Evolutionary conservation across 2,888 invertebrate genomes (phyloP).

Genomic region (Frankliniella fusca): DNA sequence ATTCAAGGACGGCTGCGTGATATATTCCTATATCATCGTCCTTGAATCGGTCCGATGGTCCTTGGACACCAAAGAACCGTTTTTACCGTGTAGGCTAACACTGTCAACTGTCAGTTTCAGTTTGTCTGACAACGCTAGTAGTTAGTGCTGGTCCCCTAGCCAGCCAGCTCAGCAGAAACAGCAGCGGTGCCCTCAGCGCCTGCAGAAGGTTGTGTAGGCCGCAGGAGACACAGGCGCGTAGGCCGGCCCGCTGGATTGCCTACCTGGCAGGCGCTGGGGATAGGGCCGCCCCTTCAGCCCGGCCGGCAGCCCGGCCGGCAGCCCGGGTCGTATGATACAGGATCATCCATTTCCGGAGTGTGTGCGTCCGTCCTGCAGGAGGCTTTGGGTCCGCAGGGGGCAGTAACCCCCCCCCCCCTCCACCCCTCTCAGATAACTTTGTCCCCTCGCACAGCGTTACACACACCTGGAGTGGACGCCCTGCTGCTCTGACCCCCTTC

Average conservation of each 20-base stretch:
- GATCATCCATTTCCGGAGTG: background rate
- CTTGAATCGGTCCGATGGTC: too few relatives aligned
- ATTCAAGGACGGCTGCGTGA: too few relatives aligned
- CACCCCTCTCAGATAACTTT: background rate
- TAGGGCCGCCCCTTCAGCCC: background rate
- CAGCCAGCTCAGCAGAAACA: too few relatives aligned
- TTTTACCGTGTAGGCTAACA: too few relatives aligned
- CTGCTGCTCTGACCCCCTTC: background rate
- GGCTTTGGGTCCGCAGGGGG: background rate
- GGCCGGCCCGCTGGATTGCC: background rate
- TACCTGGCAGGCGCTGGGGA: background rate
- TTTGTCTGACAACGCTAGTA: too few relatives aligned
- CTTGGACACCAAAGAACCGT: too few relatives aligned
- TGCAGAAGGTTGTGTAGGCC: background rate
- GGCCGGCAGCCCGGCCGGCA: background rate
- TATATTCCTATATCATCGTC: too few relatives aligned
- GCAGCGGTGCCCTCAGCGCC: too few relatives aligned
- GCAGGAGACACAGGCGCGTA: background rate
- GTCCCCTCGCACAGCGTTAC: background rate
- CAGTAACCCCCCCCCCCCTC: background rate
- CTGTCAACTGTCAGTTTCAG: too few relatives aligned
- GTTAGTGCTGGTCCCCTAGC: too few relatives aligned
- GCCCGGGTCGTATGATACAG: background rate
- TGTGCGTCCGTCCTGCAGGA: background rate
- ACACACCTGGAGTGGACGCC: too few relatives aligned